Base-by-base conservation (phyloP, 1,140 invertebrate genomes). In the Leptestheria dahalacensis region DNA sequence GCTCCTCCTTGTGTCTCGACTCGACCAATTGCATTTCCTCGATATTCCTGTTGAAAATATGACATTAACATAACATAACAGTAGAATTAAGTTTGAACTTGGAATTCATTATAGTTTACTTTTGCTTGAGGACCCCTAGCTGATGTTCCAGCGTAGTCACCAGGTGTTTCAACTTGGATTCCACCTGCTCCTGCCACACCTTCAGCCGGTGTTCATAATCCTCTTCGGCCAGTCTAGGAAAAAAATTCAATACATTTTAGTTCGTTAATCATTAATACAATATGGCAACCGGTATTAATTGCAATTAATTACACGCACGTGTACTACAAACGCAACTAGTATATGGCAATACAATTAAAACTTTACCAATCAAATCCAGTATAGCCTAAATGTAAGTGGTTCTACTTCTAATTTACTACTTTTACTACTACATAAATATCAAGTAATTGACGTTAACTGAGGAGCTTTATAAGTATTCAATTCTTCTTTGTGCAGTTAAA, bases 1-100 rank as follows among this genome's bases (percentile, higher is more conserved):
- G 9, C 33, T 25, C 23, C 20, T 55, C 26, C 33, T 55, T 26
- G 33, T 55, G 53, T 11, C 53, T 24, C 10, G 53, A 12, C 6
- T 55, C 26, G 15, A 1, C 10, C 15, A 20, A 15, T 9, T 55
- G 24, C 2, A 20, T 15, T 25, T 55, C 53, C 6, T 26, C 53
- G n/a, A 33, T n/a, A n/a, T 33, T 55, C 53, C 53, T 55, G 53
- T 55, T 28, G 9, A 26, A 26, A 29, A 26, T 26, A 26, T n/a
- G 20, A n/a, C 9, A 18, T 24, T 15, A 26, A 24, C 18, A 11
- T 1, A n/a, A 6, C 18, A 24, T 25, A 12, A 1, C 29, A 29
- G 29, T 54, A 3, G 0, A 54, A 54, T 54, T 28, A 6, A 6
- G 25, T 54, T 25, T 11, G 18, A 11, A 10, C n/a, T n/a, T n/a